Conservation (phyloP, 2,113 vertebrate genomes). For the Tupaia chinensis region DNA sequence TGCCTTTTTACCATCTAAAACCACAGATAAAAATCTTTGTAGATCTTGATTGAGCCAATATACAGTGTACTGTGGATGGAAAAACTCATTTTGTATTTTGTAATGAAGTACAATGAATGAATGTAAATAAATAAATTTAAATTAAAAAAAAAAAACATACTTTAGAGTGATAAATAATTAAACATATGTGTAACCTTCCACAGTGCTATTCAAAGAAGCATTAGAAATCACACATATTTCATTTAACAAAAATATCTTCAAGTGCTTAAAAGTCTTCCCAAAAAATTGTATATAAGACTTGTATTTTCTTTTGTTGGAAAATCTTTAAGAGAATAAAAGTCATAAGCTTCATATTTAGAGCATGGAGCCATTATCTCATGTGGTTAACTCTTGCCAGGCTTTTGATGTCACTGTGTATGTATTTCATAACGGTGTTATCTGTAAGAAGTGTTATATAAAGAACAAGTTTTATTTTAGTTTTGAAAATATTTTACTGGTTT, state of each 20-base stretch:
- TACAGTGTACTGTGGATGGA: too few relatives aligned
- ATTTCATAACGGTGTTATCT: neutral
- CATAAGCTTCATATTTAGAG: neutral
- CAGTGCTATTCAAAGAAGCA: neutral
- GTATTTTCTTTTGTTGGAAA: neutral
- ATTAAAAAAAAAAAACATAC: too few relatives aligned
- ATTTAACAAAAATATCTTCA: neutral
- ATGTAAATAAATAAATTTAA: too few relatives aligned
- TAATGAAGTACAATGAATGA: too few relatives aligned
- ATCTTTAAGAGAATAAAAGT: neutral
- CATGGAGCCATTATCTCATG: too few relatives aligned
- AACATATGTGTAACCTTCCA: neutral
- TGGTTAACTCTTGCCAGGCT: neutral
- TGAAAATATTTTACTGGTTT: neutral
- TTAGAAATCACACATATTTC: neutral
- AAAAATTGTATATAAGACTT: neutral
- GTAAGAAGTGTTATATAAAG: neutral
- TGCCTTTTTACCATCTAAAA: too few relatives aligned
- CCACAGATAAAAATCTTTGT: too few relatives aligned
- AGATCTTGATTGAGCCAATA: too few relatives aligned
- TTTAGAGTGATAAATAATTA: too few relatives aligned
- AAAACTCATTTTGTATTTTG: too few relatives aligned
- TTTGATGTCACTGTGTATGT: neutral
- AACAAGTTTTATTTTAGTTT: neutral
- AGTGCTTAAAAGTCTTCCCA: neutral